A percentile compares a stretch with the other conserved stretches of the same genome.
phyloP scores from a whole-genome alignment of 2,113 vertebrate species.

The Suncus etruscus region DNA sequence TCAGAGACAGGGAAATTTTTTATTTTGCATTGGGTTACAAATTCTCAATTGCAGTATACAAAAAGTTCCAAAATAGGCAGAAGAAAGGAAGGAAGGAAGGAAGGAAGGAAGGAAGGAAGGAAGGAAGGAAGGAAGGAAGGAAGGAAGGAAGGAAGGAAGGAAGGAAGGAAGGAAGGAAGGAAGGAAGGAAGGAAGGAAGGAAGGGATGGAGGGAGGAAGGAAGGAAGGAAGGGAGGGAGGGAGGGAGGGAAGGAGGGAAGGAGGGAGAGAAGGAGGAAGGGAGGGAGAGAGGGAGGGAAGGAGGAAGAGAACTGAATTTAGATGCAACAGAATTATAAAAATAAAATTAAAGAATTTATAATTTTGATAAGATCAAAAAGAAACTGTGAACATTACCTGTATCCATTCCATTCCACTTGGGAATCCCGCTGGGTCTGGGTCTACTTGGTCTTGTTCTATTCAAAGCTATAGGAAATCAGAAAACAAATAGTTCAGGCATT shows the following conservation, averaged over 20 bases:
- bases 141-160: constrained; percentile 19
- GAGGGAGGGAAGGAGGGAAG: too few species aligned
- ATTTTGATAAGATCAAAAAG: constrained; percentile 44
- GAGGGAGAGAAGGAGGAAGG: not conserved
- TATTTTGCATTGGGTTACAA: constrained; percentile 47
- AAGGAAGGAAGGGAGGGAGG: not conserved
- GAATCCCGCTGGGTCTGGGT: constrained; percentile 55
- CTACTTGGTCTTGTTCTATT: constrained; percentile 69
- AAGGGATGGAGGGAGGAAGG: not conserved
- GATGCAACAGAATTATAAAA: constrained; percentile 48
- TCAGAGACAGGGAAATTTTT: constrained; percentile 48
- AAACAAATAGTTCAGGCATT: constrained; percentile 48
- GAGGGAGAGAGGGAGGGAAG: constrained; percentile 4
- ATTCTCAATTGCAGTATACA: constrained; percentile 16
- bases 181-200: not conserved
- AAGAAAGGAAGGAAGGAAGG: constrained; percentile 24
- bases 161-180: not conserved
- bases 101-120: not conserved
- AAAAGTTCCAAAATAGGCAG: constrained; percentile 41
- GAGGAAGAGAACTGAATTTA: not conserved
- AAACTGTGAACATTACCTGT: constrained; percentile 66
- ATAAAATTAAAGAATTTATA: constrained; percentile 15
- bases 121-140: constrained; percentile 10
- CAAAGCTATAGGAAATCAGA: constrained; percentile 54
- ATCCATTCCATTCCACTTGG: constrained; percentile 56